phyloP scores from a whole-genome alignment of 2,797 vertebrate species.

The Sebastes nivosus region DNA sequence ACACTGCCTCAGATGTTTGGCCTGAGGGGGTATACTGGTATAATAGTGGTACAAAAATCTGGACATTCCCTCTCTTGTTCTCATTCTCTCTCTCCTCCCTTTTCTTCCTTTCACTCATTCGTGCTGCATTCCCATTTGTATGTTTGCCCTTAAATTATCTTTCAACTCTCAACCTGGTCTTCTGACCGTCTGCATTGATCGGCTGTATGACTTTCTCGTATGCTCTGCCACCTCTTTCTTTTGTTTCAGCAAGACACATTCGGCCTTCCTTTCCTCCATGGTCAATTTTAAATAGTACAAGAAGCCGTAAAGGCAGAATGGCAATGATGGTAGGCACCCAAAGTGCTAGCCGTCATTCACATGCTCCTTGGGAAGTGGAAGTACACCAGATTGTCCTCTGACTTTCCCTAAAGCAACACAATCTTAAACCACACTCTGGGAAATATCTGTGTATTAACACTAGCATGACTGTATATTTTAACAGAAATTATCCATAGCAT shows the following conservation, averaged over 20 bases:
- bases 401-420: not conserved
- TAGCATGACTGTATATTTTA: no score
- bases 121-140: not conserved
- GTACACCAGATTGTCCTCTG: not conserved
- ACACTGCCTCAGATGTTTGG: slow-evolving; percentile 80
- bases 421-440: accelerated
- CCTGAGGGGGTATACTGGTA: slow-evolving; percentile 76
- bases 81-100: slow-evolving; percentile 51
- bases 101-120: not conserved
- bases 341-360: not conserved
- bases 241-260: not conserved
- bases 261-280: not conserved
- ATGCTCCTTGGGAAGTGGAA: not conserved
- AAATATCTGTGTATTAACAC: no score
- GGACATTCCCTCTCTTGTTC: slow-evolving; percentile 56
- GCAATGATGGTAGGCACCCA: not conserved
- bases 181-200: not conserved
- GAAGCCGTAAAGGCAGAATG: not conserved
- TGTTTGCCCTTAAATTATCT: slow-evolving; percentile 8
- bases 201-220: not conserved
- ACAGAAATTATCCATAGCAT: no score
- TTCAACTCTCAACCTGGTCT: not conserved
- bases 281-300: not conserved
- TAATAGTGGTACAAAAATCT: slow-evolving; percentile 66
- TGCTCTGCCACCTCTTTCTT: not conserved